phyloP scores from a whole-genome alignment of 2,797 vertebrate genomes.

The Lepus oiostolus region DNA sequence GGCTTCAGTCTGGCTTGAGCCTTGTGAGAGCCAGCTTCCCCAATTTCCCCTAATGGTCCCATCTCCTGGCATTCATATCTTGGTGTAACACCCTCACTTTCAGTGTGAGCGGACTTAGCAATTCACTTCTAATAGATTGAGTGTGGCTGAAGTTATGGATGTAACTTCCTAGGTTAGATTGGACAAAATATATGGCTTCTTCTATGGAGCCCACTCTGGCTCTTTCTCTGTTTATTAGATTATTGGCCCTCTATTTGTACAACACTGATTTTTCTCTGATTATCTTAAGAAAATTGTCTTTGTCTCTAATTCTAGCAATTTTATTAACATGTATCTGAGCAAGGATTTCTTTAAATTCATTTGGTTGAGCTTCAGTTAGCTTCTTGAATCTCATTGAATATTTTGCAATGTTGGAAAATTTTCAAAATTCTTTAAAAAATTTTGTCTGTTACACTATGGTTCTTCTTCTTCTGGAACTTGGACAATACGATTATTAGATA shows the following conservation, averaged over 20 bases:
- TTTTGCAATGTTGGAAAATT: neutral
- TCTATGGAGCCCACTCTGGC: too few relatives aligned
- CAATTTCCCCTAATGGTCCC: too few relatives aligned
- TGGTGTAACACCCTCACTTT: too few relatives aligned
- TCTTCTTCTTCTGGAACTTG: neutral
- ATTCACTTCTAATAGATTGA: too few relatives aligned
- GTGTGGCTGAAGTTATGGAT: too few relatives aligned
- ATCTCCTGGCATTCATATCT: too few relatives aligned
- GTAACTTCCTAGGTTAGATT: too few relatives aligned
- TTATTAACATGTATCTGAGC: neutral
- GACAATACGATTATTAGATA: neutral
- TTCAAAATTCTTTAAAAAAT: constrained; percentile 36
- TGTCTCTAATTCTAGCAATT: neutral
- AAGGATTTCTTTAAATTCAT: neutral
- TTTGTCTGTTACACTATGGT: neutral
- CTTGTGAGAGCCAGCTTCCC: too few relatives aligned
- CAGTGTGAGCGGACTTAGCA: too few relatives aligned
- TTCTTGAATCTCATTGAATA: neutral
- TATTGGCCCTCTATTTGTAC: neutral
- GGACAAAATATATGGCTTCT: too few relatives aligned
- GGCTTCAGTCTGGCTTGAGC: too few relatives aligned
- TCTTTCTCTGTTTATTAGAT: neutral
- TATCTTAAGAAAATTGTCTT: neutral
- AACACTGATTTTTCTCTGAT: neutral
- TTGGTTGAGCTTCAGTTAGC: neutral